phyloP scores from a whole-genome alignment of 2,888 invertebrate genomes.

The Zelleria hepariella region DNA sequence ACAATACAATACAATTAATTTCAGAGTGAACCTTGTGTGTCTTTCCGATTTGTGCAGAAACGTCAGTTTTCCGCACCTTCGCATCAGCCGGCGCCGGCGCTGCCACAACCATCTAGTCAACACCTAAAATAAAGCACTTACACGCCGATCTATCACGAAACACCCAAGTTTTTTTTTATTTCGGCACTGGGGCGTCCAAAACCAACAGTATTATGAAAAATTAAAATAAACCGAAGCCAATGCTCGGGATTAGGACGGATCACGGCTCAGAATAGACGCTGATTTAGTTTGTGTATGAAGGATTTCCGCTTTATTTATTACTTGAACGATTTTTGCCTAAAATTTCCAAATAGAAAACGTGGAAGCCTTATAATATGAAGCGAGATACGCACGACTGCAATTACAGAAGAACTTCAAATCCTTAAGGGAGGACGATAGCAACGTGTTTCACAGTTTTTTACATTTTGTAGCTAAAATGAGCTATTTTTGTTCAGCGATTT shows the following conservation, averaged over 20 bases:
- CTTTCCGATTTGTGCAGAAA: conserved; percentile 13
- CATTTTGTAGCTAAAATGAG: too few relatives aligned
- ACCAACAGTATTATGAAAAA: conserved; percentile 35
- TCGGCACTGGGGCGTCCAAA: conserved; percentile 29
- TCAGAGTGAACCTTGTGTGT: background rate
- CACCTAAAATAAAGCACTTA: conserved; percentile 57
- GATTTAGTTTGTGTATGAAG: background rate
- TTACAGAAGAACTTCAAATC: too few relatives aligned
- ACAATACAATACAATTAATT: too few relatives aligned
- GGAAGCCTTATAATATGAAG: too few relatives aligned
- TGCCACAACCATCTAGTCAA: conserved; percentile 49
- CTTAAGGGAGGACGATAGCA: too few relatives aligned
- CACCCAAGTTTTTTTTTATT: conserved; percentile 15
- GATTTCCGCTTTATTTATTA: background rate
- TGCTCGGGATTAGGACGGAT: background rate
- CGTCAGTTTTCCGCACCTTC: conserved; percentile 35
- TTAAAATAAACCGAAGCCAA: conserved; percentile 27
- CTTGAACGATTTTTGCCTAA: background rate
- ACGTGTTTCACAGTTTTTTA: too few relatives aligned
- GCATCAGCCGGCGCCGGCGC: conserved; percentile 36
- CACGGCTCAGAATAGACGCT: background rate
- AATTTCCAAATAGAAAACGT: background rate
- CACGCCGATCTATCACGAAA: conserved; percentile 40
- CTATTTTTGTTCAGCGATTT: too few relatives aligned
- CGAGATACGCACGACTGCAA: too few relatives aligned